Base-by-base conservation (phyloP, 2,888 invertebrate genomes). In the Eremobia ochroleuca region DNA sequence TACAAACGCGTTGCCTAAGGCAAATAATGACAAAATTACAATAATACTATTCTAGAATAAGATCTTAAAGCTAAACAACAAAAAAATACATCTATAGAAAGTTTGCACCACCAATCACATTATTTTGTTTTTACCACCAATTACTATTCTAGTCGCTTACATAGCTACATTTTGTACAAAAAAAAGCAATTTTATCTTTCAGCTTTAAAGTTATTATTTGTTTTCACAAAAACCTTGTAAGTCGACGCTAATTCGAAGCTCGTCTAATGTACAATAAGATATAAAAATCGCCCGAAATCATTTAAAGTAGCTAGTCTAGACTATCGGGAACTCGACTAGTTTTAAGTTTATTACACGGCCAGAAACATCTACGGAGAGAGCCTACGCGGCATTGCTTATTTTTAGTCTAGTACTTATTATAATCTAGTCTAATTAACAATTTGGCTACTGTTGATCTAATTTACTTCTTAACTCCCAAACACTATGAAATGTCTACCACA, bases 91-190 rank as follows among this genome's bases (percentile, higher is more conserved):
- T 90, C 94, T 94, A 95, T 89, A 90, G 91, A 94, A 96, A 96
- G 96, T 95, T 97, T 96, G 97, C 97, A 97, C 97, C 97, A 97
- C 97, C 97, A 96, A 94, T 95, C 90, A 94, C 92, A 93, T 89
- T 88, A 90, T 93, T 89, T 86, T 87, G 58, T 90, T 90, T 43
- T 89, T 92, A 93, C 93, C 94, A 94, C 93, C 94, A 94, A 91
- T 90, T 90, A 89, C 93, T 94, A 92, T 87, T 91, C 92, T 93
- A 94, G 87, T 89, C 83, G 91, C 90, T 94, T 91, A 92, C 91
- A 84, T 90, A 81, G 85, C 93, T 94, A 94, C 93, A 87, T 92
- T 91, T 91, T 87, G 85, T 90, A 87, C 82, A 88, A 90, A 89
- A 85, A 89, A 87, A 90, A 91, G 89, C 89, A 87, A 85, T 89